A percentile compares a stretch with the other conserved stretches of the same genome.
Conservation (phyloP, 2,888 invertebrate genomes). For the Amphipyra berbera region DNA sequence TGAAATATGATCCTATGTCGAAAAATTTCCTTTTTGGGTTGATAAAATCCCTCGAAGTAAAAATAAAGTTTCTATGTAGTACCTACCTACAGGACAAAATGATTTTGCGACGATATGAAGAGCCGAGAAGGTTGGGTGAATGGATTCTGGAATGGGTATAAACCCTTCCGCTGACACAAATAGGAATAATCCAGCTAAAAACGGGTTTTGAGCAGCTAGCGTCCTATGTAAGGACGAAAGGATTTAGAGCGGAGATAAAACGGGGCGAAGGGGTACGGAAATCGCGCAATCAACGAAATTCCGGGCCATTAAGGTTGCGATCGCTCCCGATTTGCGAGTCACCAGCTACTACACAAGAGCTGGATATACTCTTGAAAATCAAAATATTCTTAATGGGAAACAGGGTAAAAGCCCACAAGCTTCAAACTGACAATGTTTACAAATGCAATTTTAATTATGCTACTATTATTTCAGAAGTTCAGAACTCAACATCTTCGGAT, state of each 20-base stretch:
- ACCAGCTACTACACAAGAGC: slow-evolving; percentile 3
- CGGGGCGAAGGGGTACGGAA: slow-evolving; percentile 64
- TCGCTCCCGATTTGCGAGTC: slow-evolving; percentile 35
- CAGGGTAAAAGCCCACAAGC: too few relatives aligned
- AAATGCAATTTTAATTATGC: too few relatives aligned
- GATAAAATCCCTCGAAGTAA: slow-evolving; percentile 24
- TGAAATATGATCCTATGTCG: slow-evolving; percentile 23
- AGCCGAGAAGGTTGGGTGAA: slow-evolving; percentile 31
- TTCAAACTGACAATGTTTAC: too few relatives aligned
- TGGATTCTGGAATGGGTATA: slow-evolving; percentile 43
- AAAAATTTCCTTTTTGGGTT: slow-evolving; percentile 19
- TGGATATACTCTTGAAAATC: slow-evolving; percentile 2
- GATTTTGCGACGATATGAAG: slow-evolving; percentile 40
- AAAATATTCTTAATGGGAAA: too few relatives aligned
- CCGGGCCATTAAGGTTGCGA: slow-evolving; percentile 63
- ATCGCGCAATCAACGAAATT: slow-evolving; percentile 71
- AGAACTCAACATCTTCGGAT: too few relatives aligned
- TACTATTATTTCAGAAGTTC: too few relatives aligned
- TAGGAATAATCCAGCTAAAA: slow-evolving; percentile 57
- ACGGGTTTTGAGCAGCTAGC: slow-evolving; percentile 39
- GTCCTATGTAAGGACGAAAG: slow-evolving; percentile 56
- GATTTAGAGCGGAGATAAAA: slow-evolving; percentile 59
- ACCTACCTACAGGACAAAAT: slow-evolving; percentile 28
- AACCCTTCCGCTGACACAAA: slow-evolving; percentile 54
- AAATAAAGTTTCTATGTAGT: slow-evolving; percentile 27